A percentile compares a stretch with the other conserved stretches of the same genome.
phyloP scores from a whole-genome alignment of 2,113 vertebrate genomes.

The Ranitomeya variabilis region DNA sequence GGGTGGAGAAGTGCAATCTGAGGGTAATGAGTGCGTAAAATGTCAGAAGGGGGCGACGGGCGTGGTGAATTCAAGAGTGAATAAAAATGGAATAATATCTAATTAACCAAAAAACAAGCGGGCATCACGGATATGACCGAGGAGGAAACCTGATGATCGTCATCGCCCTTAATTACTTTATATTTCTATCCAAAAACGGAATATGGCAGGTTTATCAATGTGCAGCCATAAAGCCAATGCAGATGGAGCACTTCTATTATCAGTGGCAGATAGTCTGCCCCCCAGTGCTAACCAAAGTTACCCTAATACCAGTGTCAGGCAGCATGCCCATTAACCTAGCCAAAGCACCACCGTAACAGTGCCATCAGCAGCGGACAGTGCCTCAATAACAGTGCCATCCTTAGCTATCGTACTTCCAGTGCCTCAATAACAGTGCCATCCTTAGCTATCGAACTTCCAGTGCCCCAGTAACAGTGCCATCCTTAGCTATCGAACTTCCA shows the following conservation, averaged over 20 bases:
- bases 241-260: not conserved
- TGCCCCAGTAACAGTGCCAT: not conserved
- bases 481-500: not conserved
- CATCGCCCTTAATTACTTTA: not conserved
- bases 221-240: not conserved
- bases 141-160: not conserved
- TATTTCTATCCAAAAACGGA: not conserved
- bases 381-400: not conserved
- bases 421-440: no score
- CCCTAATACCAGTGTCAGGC: not conserved
- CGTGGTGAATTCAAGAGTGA: not conserved
- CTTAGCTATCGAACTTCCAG: not conserved
- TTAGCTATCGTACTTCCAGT: not conserved
- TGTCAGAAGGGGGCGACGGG: not conserved
- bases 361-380: not conserved
- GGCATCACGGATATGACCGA: not conserved
- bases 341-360: not conserved
- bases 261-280: not conserved
- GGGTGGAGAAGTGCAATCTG: not conserved
- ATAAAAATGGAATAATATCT: conserved; percentile 5
- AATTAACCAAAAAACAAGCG: conserved; percentile 2
- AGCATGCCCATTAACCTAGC: not conserved
- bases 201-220: not conserved
- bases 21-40: not conserved
- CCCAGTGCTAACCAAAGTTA: not conserved